Evolutionary conservation across 2,888 invertebrate genomes (phyloP).

Genomic region (Acleris literana): DNA sequence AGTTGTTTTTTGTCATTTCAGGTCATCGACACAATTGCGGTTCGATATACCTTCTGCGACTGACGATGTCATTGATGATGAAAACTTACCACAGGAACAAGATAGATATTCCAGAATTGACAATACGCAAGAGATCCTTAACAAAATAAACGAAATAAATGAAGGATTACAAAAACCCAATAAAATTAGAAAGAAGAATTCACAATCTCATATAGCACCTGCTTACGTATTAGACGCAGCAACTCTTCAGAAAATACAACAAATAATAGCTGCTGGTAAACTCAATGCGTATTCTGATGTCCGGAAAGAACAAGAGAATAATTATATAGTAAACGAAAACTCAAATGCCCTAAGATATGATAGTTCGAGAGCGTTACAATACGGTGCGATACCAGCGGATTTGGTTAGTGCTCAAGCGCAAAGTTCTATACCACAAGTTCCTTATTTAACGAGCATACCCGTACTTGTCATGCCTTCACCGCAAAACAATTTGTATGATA

Average conservation of each 20-base stretch:
- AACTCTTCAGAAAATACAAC: constrained; percentile 66
- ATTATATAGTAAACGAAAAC: constrained; percentile 46
- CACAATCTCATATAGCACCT: constrained; percentile 53
- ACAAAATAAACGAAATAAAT: constrained; percentile 83
- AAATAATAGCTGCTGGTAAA: constrained; percentile 68
- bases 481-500: constrained; percentile 45
- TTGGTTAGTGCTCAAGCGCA: constrained; percentile 36
- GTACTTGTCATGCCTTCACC: constrained; percentile 59
- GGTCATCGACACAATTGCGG: constrained; percentile 44
- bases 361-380: constrained; percentile 45
- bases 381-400: constrained; percentile 36
- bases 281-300: constrained; percentile 48
- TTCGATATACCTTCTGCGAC: constrained; percentile 40
- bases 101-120: constrained; percentile 45
- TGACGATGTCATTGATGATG: constrained; percentile 44
- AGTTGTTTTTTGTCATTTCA: constrained; percentile 52
- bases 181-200: constrained; percentile 56
- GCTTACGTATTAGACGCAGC: constrained; percentile 64
- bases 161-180: constrained; percentile 67
- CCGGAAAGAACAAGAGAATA: constrained; percentile 49
- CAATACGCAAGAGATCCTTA: constrained; percentile 72
- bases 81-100: constrained; percentile 54
- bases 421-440: constrained; percentile 41
- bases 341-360: constrained; percentile 38
- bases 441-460: constrained; percentile 65